These are phyloP conservation scores for Leptura quadrifasciata DNA, from an alignment of 2,888 invertebrate species.

Conservation along the genomic window DNA sequence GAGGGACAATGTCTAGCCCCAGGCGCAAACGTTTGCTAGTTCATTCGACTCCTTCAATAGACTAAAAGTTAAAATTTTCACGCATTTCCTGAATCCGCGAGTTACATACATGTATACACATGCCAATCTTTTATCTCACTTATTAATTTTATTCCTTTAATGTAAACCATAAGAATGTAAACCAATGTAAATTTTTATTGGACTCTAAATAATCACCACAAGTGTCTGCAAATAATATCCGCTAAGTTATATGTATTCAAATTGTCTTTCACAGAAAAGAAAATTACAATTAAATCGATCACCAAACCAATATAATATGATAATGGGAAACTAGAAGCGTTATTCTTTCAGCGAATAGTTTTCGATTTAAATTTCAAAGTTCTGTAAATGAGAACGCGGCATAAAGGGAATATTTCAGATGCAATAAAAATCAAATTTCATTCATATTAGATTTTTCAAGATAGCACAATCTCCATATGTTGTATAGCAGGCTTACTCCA, in stretches of 20 bases:
- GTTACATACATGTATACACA: too few species aligned
- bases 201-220: neutral
- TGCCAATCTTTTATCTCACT: too few species aligned
- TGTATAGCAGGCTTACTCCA: slow-evolving; percentile 2
- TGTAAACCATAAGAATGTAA: too few species aligned
- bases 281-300: neutral
- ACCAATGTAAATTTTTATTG: too few species aligned
- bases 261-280: neutral
- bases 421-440: slow-evolving; percentile 33
- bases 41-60: too few species aligned
- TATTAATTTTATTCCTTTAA: too few species aligned
- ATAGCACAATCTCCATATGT: slow-evolving; percentile 10
- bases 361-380: slow-evolving; percentile 6
- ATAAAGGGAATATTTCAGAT: neutral
- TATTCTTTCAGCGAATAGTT: neutral
- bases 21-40: too few species aligned
- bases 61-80: too few species aligned
- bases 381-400: neutral
- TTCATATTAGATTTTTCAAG: slow-evolving; percentile 18
- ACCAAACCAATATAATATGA: neutral
- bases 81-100: too few species aligned
- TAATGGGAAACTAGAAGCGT: neutral
- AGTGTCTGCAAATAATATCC: neutral
- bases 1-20: too few species aligned
- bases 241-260: neutral